Base-by-base conservation (phyloP, 2,113 vertebrate genomes). In the Centropus bengalensis region DNA sequence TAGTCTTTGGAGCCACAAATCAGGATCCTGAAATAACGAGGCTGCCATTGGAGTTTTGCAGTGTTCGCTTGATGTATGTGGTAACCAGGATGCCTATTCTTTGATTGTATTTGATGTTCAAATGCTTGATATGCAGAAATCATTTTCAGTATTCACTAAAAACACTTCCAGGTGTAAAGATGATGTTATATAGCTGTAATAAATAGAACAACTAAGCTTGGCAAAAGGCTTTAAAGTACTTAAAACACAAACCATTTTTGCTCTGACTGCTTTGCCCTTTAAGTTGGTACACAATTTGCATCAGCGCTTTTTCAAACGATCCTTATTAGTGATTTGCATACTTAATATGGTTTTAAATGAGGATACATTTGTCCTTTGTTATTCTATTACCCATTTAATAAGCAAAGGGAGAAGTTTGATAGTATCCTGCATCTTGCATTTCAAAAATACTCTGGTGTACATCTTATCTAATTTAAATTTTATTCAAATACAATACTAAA, bases 321-420 rank as follows among this genome's bases (percentile, higher is more conserved):
- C 20, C 36, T 78, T 83, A 62, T 94, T 90, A 79, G 79, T 79
- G 75, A 85, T 95, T 97, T 96, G 84, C 89, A 93, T 90, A 27
- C 71, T 82, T 90, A 97, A 91, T 87, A 64, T 54, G 54, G 12
- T 58, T 91, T 94, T 93, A 88, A 94, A 96, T 62, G 20, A 93
- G 52, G 45, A 42, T 69, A 16, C 17, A 20, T 66, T 78, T 93
- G 22, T 81, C 75, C 60, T 80, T 73, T 92, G 52, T 92, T 94
- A 36, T 76, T 92, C 14, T 83, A 28, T 82, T 66, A 32, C 62
- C 68, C 32, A 52, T 83, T 95, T 91, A 95, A 75, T 59, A 89
- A 80, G 54, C 47, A 89, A 79, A 91, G 40, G 44, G 36, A 87
- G 36, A 59, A 67, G 49, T 90, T 86, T 63, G 74, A 7, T 45